phyloP scores from a whole-genome alignment of 2,113 vertebrate genomes.

The Xyrauchen texanus region DNA sequence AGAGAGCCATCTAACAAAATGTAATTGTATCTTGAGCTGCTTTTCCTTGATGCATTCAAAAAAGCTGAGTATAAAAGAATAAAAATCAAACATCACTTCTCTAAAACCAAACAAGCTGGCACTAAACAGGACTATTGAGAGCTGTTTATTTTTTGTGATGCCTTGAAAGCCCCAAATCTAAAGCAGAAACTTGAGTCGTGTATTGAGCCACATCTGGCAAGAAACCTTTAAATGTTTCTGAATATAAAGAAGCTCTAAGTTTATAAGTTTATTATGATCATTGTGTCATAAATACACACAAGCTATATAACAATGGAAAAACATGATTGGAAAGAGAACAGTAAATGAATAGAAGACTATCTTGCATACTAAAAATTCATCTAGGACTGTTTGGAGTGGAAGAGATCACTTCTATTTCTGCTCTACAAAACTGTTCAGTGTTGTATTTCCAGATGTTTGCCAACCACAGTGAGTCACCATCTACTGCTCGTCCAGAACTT shows the following conservation, averaged over 20 bases:
- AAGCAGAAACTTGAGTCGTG: background rate
- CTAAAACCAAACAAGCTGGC: no score
- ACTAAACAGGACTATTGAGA: background rate
- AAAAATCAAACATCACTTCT: no score
- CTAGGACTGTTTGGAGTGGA: background rate
- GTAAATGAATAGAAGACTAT: background rate
- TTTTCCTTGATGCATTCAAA: no score
- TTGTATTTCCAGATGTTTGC: constrained; percentile 14
- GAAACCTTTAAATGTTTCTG: no score
- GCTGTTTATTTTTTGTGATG: constrained; percentile 21
- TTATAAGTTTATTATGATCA: background rate
- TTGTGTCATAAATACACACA: background rate
- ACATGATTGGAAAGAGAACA: no score
- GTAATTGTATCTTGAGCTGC: no score
- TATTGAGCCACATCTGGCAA: background rate
- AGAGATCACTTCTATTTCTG: constrained; percentile 17
- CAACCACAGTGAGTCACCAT: constrained; percentile 17
- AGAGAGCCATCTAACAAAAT: no score
- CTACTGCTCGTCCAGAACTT: constrained; percentile 3
- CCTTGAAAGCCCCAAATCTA: background rate
- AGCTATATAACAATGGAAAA: background rate
- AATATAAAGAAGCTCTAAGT: background rate
- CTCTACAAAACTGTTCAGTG: background rate
- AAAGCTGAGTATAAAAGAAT: no score
- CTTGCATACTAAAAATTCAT: background rate